Percentiles rank a stretch among this genome's conserved stretches.
Conservation (phyloP, 2,797 vertebrate species). For the Knipowitschia caucasica region DNA sequence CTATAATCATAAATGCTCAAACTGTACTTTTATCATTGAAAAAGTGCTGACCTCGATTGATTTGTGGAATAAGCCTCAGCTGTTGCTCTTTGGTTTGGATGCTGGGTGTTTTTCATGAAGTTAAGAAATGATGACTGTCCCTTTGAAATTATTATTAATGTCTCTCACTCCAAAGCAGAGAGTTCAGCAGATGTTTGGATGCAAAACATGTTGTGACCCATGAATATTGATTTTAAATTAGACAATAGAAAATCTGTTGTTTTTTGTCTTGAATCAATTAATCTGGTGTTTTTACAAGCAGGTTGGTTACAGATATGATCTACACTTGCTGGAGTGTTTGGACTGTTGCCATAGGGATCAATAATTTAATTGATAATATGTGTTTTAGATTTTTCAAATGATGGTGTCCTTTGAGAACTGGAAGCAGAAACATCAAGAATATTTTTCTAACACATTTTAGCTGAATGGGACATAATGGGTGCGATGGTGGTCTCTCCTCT, state of each 20-base stretch:
- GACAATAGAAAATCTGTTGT: slow-evolving; percentile 2
- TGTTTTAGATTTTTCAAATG: too few relatives aligned
- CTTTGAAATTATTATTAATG: too few relatives aligned
- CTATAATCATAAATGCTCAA: slow-evolving; percentile 14
- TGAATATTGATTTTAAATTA: not conserved
- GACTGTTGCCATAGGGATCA: too few relatives aligned
- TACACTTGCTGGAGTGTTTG: not conserved
- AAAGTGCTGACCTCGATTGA: not conserved
- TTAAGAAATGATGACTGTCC: too few relatives aligned
- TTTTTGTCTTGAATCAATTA: slow-evolving; percentile 2
- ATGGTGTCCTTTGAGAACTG: too few relatives aligned
- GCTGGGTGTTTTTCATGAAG: too few relatives aligned
- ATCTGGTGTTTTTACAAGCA: slow-evolving; percentile 6
- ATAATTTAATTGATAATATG: too few relatives aligned
- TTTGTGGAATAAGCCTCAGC: not conserved
- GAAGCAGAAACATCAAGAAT: too few relatives aligned
- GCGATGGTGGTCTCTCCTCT: too few relatives aligned
- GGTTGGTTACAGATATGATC: not conserved
- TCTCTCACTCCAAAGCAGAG: too few relatives aligned
- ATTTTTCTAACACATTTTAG: not conserved
- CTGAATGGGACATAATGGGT: not conserved
- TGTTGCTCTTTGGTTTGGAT: not conserved
- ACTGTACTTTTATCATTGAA: slow-evolving; percentile 10
- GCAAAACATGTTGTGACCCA: not conserved
- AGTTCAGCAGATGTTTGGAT: too few relatives aligned